Evolutionary conservation across 2,113 vertebrate genomes (phyloP), one percentile per base, ranked within the genome.

Genomic region (Rhea pennata): DNA sequence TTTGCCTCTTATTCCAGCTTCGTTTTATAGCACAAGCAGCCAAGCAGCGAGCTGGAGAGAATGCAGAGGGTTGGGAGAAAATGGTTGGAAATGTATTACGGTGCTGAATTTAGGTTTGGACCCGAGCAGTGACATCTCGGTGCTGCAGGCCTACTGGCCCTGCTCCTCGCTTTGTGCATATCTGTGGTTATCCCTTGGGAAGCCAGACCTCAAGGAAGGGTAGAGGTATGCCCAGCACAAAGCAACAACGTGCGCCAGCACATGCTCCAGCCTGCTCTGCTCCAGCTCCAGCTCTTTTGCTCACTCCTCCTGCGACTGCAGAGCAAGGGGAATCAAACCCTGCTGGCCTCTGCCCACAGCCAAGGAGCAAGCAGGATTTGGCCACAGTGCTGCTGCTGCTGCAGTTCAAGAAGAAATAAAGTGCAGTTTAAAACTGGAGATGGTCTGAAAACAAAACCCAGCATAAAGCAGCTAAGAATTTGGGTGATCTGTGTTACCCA

Each of bases 121-220:
- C 24, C 50, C 0, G 0, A 20, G 31, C 51, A 33, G n/a, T 0
- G 0, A 73, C 48, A 21, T 3, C 1, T 0, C 2, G 4, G 6
- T 16, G 12, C 19, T 44, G 3, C 15, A 14, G 78, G 26, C 20
- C 59, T 58, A 15, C 44, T 53, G 64, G 26, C 51, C 13, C 10
- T 36, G 54, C 86, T 36, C 54, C 39, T 54, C 74, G 21, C 11
- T 62, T 42, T 1, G 0, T 0, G 0, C 17, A 6, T 27, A 29
- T 3, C 0, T 9, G 15, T 53, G 27, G 71, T 39, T 21, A 67
- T 31, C 8, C 59, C 10, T n/a, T 15, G 22, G 0, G 2, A 36
- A 1, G 0, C 39, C 6, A 22, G 48, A 14, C 48, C 27, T 39
- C 4, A 7, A 26, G 15, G 19, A 71, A 90, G 26, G 29, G 8